A percentile compares a stretch with the other conserved stretches of the same genome.
Evolutionary conservation across 1,140 invertebrate species (phyloP).

Genomic region (Drosophila baimaii): DNA sequence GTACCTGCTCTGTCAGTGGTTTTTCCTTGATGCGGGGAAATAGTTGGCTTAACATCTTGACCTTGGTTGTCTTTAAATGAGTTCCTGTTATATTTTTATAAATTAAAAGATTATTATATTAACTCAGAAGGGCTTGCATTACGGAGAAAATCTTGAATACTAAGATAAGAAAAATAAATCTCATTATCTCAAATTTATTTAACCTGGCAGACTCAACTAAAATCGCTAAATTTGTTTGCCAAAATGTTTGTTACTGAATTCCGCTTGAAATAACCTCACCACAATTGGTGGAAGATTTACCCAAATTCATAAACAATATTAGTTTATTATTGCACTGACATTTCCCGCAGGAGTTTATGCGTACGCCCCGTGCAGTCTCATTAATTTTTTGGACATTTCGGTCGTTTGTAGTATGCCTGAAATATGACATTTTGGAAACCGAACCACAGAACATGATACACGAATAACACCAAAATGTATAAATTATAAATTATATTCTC

Average conservation of each 20-base stretch:
- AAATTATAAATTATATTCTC: slow-evolving; percentile 33
- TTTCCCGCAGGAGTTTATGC: neutral
- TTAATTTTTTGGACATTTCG: slow-evolving; percentile 35
- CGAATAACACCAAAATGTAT: slow-evolving; percentile 25
- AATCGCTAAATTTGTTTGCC: neutral
- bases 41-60: slow-evolving; percentile 43
- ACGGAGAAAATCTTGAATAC: too few species aligned
- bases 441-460: slow-evolving; percentile 34
- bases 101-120: too few species aligned
- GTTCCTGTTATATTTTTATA: too few species aligned
- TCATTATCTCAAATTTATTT: too few species aligned
- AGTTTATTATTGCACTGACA: neutral
- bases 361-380: neutral
- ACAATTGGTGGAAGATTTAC: neutral
- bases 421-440: slow-evolving; percentile 29
- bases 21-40: slow-evolving; percentile 30
- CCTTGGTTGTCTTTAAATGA: too few species aligned
- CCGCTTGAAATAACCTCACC: neutral
- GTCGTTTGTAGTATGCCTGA: neutral
- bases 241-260: neutral
- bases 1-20: slow-evolving; percentile 11
- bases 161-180: too few species aligned
- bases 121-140: too few species aligned
- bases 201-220: neutral
- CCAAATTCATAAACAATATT: slow-evolving; percentile 1